phyloP scores from a whole-genome alignment of 2,113 vertebrate genomes.

The Pseudopipra pipra region DNA sequence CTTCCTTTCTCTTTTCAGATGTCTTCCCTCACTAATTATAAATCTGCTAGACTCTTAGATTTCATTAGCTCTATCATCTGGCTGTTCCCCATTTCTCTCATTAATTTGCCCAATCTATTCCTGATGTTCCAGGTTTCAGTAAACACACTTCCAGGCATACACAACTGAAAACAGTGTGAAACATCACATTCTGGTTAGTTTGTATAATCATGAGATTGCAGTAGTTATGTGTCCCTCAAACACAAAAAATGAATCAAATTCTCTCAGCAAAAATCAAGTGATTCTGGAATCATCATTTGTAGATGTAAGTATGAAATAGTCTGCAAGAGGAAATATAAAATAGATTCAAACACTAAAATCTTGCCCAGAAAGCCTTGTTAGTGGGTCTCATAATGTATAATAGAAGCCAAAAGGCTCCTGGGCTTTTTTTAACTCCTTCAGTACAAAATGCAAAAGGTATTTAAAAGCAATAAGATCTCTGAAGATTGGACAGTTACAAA shows the following conservation, averaged over 20 bases:
- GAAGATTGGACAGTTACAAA: not conserved
- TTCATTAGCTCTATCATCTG: not conserved
- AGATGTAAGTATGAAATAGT: not conserved
- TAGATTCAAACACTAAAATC: not conserved
- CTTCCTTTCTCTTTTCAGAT: not conserved
- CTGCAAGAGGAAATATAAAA: not conserved
- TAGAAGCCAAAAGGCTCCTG: not conserved
- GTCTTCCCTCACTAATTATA: not conserved
- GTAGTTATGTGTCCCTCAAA: not conserved
- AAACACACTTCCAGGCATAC: not conserved
- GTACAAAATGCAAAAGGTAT: not conserved
- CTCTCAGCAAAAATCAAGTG: not conserved
- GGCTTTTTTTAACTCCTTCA: not conserved
- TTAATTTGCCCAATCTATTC: not conserved
- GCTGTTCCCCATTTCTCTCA: not conserved
- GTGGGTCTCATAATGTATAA: not conserved
- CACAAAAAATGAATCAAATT: not conserved
- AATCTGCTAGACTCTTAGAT: not conserved
- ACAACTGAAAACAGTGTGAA: not conserved
- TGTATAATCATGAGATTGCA: not conserved
- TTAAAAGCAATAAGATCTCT: not conserved
- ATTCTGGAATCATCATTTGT: not conserved
- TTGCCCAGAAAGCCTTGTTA: not conserved
- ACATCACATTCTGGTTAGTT: not conserved
- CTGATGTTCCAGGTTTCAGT: not conserved